A percentile compares a stretch with the other conserved stretches of the same genome.
Evolutionary conservation across 30 jellyfish, hydroid and myxozoan species (phyloP).

Genomic region (Aurelia coerulea): DNA sequence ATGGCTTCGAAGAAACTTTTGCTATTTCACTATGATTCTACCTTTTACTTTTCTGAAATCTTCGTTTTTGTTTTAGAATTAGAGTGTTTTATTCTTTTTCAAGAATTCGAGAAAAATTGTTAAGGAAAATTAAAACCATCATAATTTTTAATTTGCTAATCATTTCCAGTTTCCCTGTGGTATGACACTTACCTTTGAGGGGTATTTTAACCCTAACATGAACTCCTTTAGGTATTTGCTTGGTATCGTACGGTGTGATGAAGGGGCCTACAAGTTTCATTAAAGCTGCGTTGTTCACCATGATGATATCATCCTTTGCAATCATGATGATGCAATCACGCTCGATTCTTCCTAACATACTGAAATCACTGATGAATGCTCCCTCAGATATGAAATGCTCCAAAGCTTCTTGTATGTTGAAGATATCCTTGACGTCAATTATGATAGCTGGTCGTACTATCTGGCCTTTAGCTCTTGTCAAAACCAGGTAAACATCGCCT

Average conservation of each 20-base stretch:
- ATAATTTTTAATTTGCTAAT: too few relatives aligned
- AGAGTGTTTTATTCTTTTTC: too few relatives aligned
- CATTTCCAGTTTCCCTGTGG: too few relatives aligned
- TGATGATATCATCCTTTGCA: constrained; percentile 38
- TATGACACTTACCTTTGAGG: constrained; percentile 1
- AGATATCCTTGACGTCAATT: constrained; percentile 27
- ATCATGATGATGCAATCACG: constrained; percentile 33
- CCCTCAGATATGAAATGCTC: constrained; percentile 18
- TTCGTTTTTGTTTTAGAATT: too few relatives aligned
- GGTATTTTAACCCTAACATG: constrained; percentile 21
- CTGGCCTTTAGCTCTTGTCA: constrained; percentile 29
- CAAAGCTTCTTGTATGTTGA: constrained; percentile 25
- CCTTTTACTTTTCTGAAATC: too few relatives aligned
- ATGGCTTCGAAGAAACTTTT: too few relatives aligned
- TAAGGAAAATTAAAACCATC: too few relatives aligned
- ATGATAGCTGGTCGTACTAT: constrained; percentile 27
- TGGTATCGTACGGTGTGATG: constrained; percentile 14
- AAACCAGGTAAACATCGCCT: constrained; percentile 21
- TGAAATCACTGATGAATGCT: constrained; percentile 36
- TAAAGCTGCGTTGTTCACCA: constrained; percentile 20
- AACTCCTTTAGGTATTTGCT: constrained; percentile 12
- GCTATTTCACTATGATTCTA: too few relatives aligned
- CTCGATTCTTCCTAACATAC: constrained; percentile 49
- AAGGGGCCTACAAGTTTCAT: constrained; percentile 24
- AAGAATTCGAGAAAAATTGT: too few relatives aligned